Conservation (phyloP, 37 sponge, comb jelly and placozoan species). For the Eunapius fragilis region DNA sequence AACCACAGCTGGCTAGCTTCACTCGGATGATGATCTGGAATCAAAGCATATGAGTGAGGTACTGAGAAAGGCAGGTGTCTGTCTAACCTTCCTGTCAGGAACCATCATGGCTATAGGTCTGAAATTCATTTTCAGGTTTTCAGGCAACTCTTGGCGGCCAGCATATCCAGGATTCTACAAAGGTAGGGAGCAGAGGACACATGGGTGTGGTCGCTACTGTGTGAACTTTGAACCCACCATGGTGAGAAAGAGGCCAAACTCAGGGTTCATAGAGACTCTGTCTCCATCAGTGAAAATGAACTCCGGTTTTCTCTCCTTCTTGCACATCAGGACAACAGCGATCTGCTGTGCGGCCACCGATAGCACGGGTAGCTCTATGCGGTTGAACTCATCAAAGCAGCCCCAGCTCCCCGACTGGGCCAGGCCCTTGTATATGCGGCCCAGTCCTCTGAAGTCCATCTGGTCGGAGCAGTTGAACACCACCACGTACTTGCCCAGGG, state of each 20-base stretch:
- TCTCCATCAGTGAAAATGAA: slow-evolving; percentile 99
- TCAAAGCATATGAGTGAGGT: not conserved
- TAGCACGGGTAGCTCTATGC: slow-evolving; percentile 97
- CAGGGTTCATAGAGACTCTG: slow-evolving; percentile 88
- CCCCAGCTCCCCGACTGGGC: slow-evolving; percentile 99
- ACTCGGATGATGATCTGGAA: slow-evolving; percentile 97
- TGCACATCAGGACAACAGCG: slow-evolving; percentile 91
- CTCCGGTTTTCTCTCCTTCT: slow-evolving; percentile 95
- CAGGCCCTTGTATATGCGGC: slow-evolving; percentile 98
- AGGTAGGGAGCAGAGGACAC: not conserved
- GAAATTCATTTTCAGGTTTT: slow-evolving; percentile 98
- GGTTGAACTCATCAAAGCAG: slow-evolving; percentile 99
- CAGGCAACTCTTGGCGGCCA: slow-evolving; percentile 97
- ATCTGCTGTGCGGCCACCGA: slow-evolving; percentile 99
- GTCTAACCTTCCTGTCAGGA: slow-evolving; percentile 89
- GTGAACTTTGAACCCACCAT: slow-evolving; percentile 61
- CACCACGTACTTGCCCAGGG: slow-evolving; percentile 98
- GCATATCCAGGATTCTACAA: slow-evolving; percentile 97
- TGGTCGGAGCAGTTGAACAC: slow-evolving; percentile 99
- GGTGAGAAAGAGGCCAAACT: slow-evolving; percentile 98
- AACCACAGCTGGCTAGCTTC: slow-evolving; percentile 96
- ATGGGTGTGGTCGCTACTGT: not conserved
- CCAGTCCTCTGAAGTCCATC: slow-evolving; percentile 99
- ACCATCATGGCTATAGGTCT: slow-evolving; percentile 99
- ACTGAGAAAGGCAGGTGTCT: not conserved